Evolutionary conservation across 2,113 vertebrate genomes (phyloP).

Genomic region (Sialia sialis): DNA sequence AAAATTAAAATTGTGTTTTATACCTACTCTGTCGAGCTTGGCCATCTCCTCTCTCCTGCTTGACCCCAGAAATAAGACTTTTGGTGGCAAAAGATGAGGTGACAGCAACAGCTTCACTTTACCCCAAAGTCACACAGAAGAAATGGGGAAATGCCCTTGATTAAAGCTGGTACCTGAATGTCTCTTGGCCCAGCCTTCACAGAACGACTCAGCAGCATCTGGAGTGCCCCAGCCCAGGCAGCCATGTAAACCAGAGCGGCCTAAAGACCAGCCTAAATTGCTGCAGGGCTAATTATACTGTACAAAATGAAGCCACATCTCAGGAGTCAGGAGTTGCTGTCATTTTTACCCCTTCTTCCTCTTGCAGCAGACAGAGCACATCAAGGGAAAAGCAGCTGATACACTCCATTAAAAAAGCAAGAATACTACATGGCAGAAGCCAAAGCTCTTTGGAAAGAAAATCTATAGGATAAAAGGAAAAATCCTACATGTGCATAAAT

Average conservation of each 20-base stretch:
- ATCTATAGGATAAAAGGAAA: neutral
- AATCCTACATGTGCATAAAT: neutral
- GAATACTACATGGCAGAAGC: neutral
- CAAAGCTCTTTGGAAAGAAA: neutral
- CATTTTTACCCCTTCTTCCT: neutral
- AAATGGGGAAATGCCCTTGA: neutral
- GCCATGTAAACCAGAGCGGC: neutral
- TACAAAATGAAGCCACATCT: neutral
- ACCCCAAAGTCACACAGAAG: neutral
- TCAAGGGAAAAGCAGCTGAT: neutral
- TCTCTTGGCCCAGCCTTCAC: neutral
- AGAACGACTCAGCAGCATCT: rapidly evolving
- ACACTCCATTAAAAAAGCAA: neutral
- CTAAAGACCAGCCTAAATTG: neutral
- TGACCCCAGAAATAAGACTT: neutral
- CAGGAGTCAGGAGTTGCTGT: neutral
- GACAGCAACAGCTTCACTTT: neutral
- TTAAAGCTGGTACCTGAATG: neutral
- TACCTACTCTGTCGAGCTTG: rapidly evolving
- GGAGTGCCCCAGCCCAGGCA: neutral
- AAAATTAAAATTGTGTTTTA: neutral
- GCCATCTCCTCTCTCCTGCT: neutral
- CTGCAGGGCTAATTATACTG: neutral
- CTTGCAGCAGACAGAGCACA: neutral
- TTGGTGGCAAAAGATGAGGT: neutral